Base-by-base conservation (phyloP, 2,113 vertebrate species). In the Pachycephala philippinensis region DNA sequence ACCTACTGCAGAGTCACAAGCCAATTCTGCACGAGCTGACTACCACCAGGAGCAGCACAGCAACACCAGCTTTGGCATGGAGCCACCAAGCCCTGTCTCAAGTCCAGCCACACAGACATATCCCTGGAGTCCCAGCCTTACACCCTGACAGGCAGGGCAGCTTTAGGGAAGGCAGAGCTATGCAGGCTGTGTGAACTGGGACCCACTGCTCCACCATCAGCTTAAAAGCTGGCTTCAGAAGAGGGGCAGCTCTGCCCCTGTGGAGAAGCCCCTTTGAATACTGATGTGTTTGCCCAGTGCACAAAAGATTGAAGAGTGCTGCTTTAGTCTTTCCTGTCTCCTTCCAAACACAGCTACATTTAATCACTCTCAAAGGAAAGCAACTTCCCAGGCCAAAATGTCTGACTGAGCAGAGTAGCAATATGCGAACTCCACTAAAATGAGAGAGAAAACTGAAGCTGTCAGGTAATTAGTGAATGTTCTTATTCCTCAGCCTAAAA, bases 131-230 rank as follows among this genome's bases (percentile, higher is more conserved):
- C 15, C 28, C 70, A 88, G 61, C 10, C 27, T 18, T 33, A 37
- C 11, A 2, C 0, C 2, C n/a, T 57, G 22, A 39, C 35, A 76
- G 22, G 26, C 21, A 21, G 15, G 1, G 4, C 37, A 66, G 27
- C 31, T 22, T 20, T 6, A 44, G 30, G n/a, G 57, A 85, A 76
- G 37, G 22, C 49, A 69, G 70, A 86, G 75, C 44, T 76, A 15
- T 26, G 24, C 6, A 53, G 31, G 22, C 20, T 10, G 3, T 11
- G 33, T 22, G 35, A 92, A 23, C 37, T 42, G 44, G 23, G n/a
- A 53, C 6, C 50, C 60, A 30, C 22, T 74, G 35, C 39, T 31
- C 26, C 28, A 16, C 17, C n/a, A 23, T 7, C 35, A 60, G 35
- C 63, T 49, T 17, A 23, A 31, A 47, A 63, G 8, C 16, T 76